Evolutionary conservation across 1,140 invertebrate species (phyloP), one percentile per base, ranked within the genome.

Genomic region (Drosophila repleta): DNA sequence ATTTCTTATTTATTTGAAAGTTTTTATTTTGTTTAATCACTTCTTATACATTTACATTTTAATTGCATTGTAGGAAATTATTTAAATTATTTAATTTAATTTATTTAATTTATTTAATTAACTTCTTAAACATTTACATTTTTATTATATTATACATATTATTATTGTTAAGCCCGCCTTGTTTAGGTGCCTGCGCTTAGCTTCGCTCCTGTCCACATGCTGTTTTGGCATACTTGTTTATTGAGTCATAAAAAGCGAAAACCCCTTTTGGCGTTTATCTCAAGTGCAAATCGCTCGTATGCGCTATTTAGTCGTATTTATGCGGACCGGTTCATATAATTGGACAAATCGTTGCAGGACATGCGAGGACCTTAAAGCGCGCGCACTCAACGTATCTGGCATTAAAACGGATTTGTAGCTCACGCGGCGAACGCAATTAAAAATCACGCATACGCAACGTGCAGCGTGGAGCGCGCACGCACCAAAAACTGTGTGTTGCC

Each of bases 301-400:
- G 80, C 73, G 62, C 58, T 74, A 66, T 84, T 85, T 84, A 69
- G 82, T 41, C 52, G 76, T 61, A 67, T 87, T 85, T 87, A 82
- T 56, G 78, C 81, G 67, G 56, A 63, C 74, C 67, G 79, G 39
- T 69, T 74, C 62, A 68, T 82, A 78, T 87, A 87, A 87, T 87
- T 88, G 78, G 64, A 88, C 83, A 88, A 87, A 87, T 87, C 62
- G 83, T 62, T 61, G 21, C 21, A 39, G 74, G 66, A 82, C 82
- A 87, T 82, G 82, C 82, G 63, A 87, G 43, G 26, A 35, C 49
- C 49, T 43, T 62, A 32, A 68, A 68, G 17, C 41, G 32, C 2
- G 49, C 15, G 4, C 29, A 24, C n/a, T 43, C 24, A 24, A 60
- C 39, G 43, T 67, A 35, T 35, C 32, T 35, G 32, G 32, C 32